Evolutionary conservation across 1,140 invertebrate genomes (phyloP), one percentile per base, ranked within the genome.

Genomic region (Macrosteles quadrilineatus): DNA sequence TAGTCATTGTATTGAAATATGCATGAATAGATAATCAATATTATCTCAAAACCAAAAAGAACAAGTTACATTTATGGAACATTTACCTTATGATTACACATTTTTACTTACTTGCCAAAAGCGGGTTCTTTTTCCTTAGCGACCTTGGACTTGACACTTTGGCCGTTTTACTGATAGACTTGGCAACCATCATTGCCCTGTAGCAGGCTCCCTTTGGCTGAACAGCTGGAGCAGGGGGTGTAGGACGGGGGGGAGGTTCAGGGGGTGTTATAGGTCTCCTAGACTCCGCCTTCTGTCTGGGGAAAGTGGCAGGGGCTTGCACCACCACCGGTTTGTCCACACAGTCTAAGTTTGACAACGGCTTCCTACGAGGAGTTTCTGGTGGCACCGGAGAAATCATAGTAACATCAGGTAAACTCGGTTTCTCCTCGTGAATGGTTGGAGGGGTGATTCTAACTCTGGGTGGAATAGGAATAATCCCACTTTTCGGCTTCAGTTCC

Each of bases 51-150:
- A n/a, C n/a, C n/a, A n/a, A n/a, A n/a, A n/a, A n/a, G n/a, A n/a
- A n/a, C n/a, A n/a, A n/a, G n/a, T n/a, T n/a, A n/a, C n/a, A n/a
- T n/a, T n/a, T n/a, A n/a, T n/a, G n/a, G n/a, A n/a, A n/a, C n/a
- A n/a, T n/a, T n/a, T n/a, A n/a, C n/a, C n/a, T n/a, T n/a, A n/a
- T n/a, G n/a, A n/a, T n/a, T n/a, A n/a, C n/a, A n/a, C n/a, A n/a
- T n/a, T n/a, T 21, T 2, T 9, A 85, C 84, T 85, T 78, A 90
- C 88, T 92, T 68, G 87, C 85, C 50, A 91, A 80, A 29, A 91
- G 82, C 9, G 87, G 87, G 76, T 91, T 78, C 77, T 88, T 87
- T 83, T 92, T 88, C 80, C 88, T 84, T 3, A 86, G 77, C 11
- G 80, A 81, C 73, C 79, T 80, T 0, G 83, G 83, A 75, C 80